These are phyloP conservation scores for Alloscopus bannaensis DNA, from an alignment of 2,888 invertebrate genomes.

Conservation along the genomic window DNA sequence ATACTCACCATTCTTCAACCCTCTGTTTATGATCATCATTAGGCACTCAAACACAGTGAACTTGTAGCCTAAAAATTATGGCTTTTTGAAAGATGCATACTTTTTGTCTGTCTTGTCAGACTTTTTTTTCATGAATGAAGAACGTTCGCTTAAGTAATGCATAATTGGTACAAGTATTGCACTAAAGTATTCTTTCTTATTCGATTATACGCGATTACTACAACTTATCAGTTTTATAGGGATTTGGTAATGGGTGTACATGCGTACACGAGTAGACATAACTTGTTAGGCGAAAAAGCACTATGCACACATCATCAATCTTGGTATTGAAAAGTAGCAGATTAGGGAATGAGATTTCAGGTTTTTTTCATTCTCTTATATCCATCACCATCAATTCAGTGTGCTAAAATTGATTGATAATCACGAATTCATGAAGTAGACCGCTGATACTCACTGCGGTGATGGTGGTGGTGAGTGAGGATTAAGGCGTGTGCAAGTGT, in stretches of 20 bases:
- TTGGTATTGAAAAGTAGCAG: no score
- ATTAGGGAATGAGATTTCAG: constrained; percentile 29
- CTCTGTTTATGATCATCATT: constrained; percentile 2
- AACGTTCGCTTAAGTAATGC: constrained; percentile 1
- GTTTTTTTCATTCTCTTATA: constrained; percentile 14
- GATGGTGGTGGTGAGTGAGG: not conserved
- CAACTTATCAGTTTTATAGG: no score
- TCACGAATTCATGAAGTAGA: constrained; percentile 40
- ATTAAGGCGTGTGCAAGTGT: not conserved
- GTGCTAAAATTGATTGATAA: constrained; percentile 50
- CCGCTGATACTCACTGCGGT: constrained; percentile 12
- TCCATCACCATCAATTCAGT: no score
- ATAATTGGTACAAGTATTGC: not conserved
- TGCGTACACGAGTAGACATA: constrained; percentile 14
- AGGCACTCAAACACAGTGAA: constrained; percentile 4
- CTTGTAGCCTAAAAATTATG: constrained; percentile 26
- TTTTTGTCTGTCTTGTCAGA: constrained; percentile 1
- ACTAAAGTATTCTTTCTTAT: not conserved
- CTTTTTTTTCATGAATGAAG: constrained; percentile 11
- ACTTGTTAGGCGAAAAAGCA: constrained; percentile 4
- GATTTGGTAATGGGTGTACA: constrained; percentile 11
- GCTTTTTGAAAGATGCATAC: no score
- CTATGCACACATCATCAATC: not conserved
- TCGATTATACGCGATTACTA: constrained; percentile 5
- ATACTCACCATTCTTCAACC: no score